Percentiles rank a stretch among this genome's conserved stretches.
phyloP scores from a whole-genome alignment of 2,797 vertebrate genomes.

The Decapterus maruadsi region DNA sequence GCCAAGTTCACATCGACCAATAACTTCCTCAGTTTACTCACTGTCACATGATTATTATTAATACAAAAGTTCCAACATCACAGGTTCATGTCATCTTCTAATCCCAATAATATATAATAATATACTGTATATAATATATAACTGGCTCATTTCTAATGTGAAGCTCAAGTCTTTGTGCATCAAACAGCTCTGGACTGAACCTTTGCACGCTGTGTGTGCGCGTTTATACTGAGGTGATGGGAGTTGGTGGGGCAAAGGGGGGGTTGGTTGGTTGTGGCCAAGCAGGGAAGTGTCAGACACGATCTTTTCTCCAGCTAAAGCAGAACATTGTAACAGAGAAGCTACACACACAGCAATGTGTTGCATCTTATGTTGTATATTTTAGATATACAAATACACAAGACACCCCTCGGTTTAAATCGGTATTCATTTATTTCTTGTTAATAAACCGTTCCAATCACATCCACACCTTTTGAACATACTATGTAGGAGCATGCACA shows the following conservation, averaged over 20 bases:
- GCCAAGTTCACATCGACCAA: no score
- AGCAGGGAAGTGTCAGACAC: conserved; percentile 39
- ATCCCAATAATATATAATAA: no score
- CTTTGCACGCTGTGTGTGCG: conserved; percentile 32
- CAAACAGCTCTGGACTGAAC: neutral
- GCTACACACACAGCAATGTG: neutral
- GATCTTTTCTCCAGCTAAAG: conserved; percentile 48
- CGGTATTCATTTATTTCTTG: conserved; percentile 16
- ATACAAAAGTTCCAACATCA: no score
- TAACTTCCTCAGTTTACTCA: no score
- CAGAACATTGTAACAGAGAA: conserved; percentile 25
- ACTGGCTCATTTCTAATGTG: no score
- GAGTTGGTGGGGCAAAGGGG: neutral
- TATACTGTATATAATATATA: no score
- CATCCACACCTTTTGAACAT: neutral
- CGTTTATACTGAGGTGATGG: conserved; percentile 24
- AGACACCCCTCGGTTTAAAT: neutral
- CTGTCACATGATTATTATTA: no score
- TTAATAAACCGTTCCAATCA: neutral
- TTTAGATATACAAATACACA: neutral
- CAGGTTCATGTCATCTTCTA: no score
- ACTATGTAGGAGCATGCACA: conserved; percentile 5
- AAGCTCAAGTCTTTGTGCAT: no score
- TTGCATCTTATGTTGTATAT: neutral
- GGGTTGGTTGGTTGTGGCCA: conserved; percentile 2